Evolutionary conservation across 2,888 invertebrate species (phyloP).

Genomic region (Oligia strigilis): DNA sequence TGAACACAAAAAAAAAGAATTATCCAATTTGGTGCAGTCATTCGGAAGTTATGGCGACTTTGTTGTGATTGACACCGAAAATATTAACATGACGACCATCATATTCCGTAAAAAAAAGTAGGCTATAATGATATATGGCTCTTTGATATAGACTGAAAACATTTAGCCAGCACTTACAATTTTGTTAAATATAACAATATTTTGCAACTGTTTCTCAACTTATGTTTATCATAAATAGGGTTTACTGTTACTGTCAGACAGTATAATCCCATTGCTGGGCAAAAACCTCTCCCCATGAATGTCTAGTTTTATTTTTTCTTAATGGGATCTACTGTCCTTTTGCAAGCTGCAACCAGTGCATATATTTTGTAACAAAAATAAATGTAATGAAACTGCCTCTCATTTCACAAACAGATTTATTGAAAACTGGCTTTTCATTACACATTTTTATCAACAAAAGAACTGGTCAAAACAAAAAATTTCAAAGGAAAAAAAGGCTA

Average conservation of each 20-base stretch:
- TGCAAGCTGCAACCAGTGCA: not conserved
- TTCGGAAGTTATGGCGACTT: too few relatives aligned
- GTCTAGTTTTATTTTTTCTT: not conserved
- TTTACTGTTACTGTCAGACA: not conserved
- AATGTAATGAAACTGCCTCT: slow-evolving; percentile 31
- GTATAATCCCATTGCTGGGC: too few relatives aligned
- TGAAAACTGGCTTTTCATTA: slow-evolving; percentile 27
- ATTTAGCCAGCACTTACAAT: not conserved
- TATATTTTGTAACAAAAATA: slow-evolving; percentile 33
- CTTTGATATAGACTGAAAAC: too few relatives aligned
- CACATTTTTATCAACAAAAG: not conserved
- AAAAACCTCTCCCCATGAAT: not conserved
- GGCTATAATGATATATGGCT: not conserved
- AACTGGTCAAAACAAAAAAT: not conserved
- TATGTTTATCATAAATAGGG: not conserved
- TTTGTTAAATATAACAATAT: not conserved
- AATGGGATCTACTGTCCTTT: too few relatives aligned
- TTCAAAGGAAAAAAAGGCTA: not conserved
- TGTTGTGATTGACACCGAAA: not conserved
- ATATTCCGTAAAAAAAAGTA: not conserved
- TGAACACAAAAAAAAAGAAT: too few relatives aligned
- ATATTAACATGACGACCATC: too few relatives aligned
- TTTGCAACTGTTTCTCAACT: not conserved
- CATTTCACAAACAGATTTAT: slow-evolving; percentile 37
- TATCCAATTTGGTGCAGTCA: too few relatives aligned